Conservation (phyloP, 64 coral and sea anemone genomes). For the Actinia equina region DNA sequence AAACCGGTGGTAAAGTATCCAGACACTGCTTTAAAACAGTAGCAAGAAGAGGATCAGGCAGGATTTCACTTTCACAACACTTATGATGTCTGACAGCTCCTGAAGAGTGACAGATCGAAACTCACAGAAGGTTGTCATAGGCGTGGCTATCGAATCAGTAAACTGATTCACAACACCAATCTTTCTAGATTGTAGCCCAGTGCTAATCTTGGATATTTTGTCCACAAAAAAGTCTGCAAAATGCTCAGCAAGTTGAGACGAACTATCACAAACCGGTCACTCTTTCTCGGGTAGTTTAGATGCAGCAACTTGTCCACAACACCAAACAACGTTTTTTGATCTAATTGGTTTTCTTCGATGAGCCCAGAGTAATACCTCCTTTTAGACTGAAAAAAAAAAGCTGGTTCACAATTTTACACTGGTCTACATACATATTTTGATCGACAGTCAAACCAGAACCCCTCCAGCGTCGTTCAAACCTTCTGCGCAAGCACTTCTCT, state of each 20-base stretch:
- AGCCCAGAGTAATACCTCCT: neutral
- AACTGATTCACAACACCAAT: neutral
- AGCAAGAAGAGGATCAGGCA: conserved; percentile 53
- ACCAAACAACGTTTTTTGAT: neutral
- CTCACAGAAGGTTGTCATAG: neutral
- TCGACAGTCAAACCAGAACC: neutral
- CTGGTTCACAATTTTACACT: conserved; percentile 24
- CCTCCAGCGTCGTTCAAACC: conserved; percentile 31
- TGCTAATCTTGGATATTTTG: neutral
- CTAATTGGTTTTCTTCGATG: conserved; percentile 3
- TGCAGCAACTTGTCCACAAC: neutral
- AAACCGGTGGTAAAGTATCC: conserved; percentile 53
- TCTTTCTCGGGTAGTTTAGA: neutral
- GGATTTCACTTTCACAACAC: conserved; percentile 44
- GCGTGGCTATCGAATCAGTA: neutral
- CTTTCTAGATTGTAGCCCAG: neutral
- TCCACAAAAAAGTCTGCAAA: neutral
- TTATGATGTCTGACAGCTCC: too few relatives aligned
- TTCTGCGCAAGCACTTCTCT: conserved; percentile 7
- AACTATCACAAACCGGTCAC: neutral
- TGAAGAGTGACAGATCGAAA: neutral
- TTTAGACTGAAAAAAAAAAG: neutral
- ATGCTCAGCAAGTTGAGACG: neutral
- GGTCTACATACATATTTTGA: conserved; percentile 22
- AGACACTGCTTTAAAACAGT: conserved; percentile 37